Base-by-base conservation (phyloP, 2,797 vertebrate genomes). In the Rhabdomys pumilio region DNA sequence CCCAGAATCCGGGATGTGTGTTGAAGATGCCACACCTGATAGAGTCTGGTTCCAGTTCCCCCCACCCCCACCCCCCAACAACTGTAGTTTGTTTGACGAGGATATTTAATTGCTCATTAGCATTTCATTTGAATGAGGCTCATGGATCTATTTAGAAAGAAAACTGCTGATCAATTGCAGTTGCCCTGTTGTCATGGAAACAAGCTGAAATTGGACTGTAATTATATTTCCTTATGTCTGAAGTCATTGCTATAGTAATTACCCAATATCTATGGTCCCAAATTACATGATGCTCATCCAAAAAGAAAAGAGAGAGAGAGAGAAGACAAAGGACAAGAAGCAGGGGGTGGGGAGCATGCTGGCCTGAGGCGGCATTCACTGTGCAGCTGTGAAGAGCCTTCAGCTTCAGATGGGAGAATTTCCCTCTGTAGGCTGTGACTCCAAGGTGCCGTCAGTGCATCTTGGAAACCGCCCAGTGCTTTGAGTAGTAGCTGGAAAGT, bases 151-250 rank as follows among this genome's bases (percentile, higher is more conserved):
- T 76, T 26, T 97, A 95, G 96, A 96, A 96, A 96, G 90, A 97
- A 97, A 97, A 97, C 93, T 97, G 97, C 98, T 98, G 98, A 98
- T 98, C 98, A 98, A 96, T 97, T 93, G 88, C 93, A 97, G 63
- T 97, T 97, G 81, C 86, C 96, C 81, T 0, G 87, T 98, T 91
- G 98, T 97, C 98, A 97, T 98, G 96, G 98, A 97, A 97, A 98
- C 97, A 93, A 90, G 81, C 90, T 97, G 95, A 96, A 97, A 97
- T 97, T 94, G 91, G 50, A 96, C 95, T 96, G 44, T 97, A 98
- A 98, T 98, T 98, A 94, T 95, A 95, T 98, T 98, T 98, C 94
- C 84, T 98, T 97, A 96, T 97, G 96, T 97, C 94, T 96, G 96
- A 97, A 97, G 96, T 98, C 97, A 98, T 96, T 96, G 80, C 97